Conservation (phyloP, 2,113 vertebrate species). For the Cheilinus undulatus region DNA sequence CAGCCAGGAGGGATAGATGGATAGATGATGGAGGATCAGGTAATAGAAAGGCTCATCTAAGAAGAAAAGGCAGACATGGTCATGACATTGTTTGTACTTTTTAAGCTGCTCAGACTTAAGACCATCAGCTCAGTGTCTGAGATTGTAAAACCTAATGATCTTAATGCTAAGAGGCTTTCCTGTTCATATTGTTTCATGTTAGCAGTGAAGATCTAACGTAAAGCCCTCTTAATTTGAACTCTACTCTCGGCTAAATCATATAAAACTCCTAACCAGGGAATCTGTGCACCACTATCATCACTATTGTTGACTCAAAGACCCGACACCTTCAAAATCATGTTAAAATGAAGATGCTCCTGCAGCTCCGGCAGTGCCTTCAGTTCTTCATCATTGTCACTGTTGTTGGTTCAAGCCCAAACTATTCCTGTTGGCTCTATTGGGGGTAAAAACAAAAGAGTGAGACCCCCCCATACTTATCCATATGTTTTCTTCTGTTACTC, state of each 20-base stretch:
- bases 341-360: neutral
- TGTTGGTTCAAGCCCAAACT: neutral
- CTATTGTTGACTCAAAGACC: neutral
- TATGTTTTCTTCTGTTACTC: constrained; percentile 14
- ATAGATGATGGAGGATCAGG: neutral
- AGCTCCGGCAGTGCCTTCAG: neutral
- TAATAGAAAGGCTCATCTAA: neutral
- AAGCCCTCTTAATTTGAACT: constrained; percentile 9
- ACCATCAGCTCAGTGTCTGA: constrained; percentile 36
- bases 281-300: neutral
- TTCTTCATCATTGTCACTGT: neutral
- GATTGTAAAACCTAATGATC: constrained; percentile 28
- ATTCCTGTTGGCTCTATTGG: constrained; percentile 6
- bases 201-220: constrained; percentile 21
- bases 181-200: constrained; percentile 39
- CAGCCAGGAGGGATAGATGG: neutral
- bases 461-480: neutral
- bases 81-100: constrained; percentile 3
- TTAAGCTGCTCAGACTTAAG: constrained; percentile 37
- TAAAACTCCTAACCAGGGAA: too few species aligned
- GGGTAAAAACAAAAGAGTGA: neutral
- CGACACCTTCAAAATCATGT: neutral
- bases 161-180: constrained; percentile 29
- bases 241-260: neutral
- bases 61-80: neutral